phyloP scores from a whole-genome alignment of 2,888 invertebrate genomes.

The Protophormia terraenovae region DNA sequence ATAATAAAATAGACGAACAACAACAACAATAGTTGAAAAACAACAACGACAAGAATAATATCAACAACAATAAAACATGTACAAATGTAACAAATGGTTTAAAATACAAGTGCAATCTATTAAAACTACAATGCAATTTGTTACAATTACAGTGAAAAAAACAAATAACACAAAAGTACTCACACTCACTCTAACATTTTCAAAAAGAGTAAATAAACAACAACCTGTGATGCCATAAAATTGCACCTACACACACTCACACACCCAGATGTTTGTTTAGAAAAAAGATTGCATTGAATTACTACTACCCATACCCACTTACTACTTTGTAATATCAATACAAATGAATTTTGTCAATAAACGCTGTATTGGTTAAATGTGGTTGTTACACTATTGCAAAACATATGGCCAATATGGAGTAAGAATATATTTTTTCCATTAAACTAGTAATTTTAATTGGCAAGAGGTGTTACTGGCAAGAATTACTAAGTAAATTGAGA shows the following conservation, averaged over 20 bases:
- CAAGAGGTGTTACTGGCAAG: slow-evolving; percentile 9
- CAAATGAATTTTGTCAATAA: slow-evolving; percentile 47
- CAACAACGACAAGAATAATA: neutral
- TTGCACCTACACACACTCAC: neutral
- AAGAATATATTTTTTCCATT: neutral
- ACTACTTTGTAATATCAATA: slow-evolving; percentile 10
- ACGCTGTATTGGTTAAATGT: slow-evolving; percentile 29
- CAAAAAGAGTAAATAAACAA: slow-evolving; percentile 41
- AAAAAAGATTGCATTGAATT: neutral
- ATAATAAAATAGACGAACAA: slow-evolving; percentile 45
- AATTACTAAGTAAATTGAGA: neutral
- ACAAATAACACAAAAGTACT: slow-evolving; percentile 3
- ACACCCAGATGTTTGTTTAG: neutral
- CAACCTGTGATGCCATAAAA: slow-evolving; percentile 37
- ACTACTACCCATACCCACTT: neutral
- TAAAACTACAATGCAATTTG: slow-evolving; percentile 55
- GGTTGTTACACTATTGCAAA: slow-evolving; percentile 18
- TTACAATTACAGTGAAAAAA: slow-evolving; percentile 44
- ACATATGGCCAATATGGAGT: neutral
- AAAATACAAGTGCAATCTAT: slow-evolving; percentile 55
- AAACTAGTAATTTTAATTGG: slow-evolving; percentile 35
- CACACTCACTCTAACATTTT: neutral
- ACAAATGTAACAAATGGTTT: slow-evolving; percentile 51
- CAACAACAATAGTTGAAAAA: neutral
- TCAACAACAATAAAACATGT: slow-evolving; percentile 17